Evolutionary conservation across 2,113 vertebrate species (phyloP).

Genomic region (Motacilla alba): DNA sequence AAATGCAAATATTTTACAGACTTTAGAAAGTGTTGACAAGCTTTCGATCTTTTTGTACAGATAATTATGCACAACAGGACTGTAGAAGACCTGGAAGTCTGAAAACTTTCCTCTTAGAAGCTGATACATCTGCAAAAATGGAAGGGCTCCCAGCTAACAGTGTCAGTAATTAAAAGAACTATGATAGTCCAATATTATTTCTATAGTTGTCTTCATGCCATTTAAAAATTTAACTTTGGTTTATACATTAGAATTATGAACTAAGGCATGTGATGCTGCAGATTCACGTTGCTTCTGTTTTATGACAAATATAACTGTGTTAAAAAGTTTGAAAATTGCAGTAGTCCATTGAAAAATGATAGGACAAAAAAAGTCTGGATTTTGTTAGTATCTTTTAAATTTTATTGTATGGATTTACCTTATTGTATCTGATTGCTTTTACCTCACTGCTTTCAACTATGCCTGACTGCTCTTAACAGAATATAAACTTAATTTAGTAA

Average conservation of each 20-base stretch:
- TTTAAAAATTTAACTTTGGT: not conserved
- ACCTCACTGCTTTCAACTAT: not conserved
- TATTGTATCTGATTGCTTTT: not conserved
- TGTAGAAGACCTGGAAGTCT: not conserved
- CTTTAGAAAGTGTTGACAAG: not conserved
- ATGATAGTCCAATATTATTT: not conserved
- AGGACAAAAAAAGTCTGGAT: not conserved
- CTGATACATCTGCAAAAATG: not conserved
- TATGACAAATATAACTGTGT: not conserved
- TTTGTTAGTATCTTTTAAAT: conserved; percentile 14
- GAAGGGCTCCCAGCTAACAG: rapidly evolving
- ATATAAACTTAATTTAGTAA: not conserved
- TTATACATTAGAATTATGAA: not conserved
- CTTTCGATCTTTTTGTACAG: not conserved
- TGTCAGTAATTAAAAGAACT: not conserved
- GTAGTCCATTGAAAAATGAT: not conserved
- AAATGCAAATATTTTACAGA: not conserved
- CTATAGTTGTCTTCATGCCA: not conserved
- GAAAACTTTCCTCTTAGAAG: not conserved
- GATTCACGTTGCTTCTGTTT: not conserved
- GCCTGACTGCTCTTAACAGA: not conserved
- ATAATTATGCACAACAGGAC: not conserved
- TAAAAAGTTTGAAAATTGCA: not conserved
- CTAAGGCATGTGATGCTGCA: not conserved
- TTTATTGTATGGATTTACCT: not conserved